Percentiles rank a stretch among this genome's conserved stretches.
These are phyloP conservation scores for Myathropa florea DNA, from an alignment of 2,888 invertebrate species.

Conservation along the genomic window DNA sequence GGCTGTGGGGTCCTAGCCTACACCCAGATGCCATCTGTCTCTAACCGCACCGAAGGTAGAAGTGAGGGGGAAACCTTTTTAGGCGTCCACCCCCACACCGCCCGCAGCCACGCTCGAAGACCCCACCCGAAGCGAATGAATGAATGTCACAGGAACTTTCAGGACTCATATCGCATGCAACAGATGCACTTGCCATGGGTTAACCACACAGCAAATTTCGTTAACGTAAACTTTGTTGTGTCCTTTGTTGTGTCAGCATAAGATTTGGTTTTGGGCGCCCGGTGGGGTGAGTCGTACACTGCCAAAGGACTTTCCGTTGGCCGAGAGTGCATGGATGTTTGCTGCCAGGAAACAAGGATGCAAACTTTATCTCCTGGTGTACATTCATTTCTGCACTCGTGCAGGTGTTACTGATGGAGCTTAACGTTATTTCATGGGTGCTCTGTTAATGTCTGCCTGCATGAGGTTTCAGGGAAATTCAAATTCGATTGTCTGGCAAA, in stretches of 20 bases:
- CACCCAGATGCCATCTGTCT: not conserved
- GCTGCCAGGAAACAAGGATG: conserved; percentile 40
- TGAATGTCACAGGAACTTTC: conserved; percentile 63
- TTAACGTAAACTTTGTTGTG: conserved; percentile 68
- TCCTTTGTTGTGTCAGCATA: conserved; percentile 64
- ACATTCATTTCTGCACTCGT: conserved; percentile 67
- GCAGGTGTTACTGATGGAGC: conserved; percentile 70
- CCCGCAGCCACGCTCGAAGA: conserved; percentile 21
- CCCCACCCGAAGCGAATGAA: no score
- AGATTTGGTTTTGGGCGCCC: conserved; percentile 41
- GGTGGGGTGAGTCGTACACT: conserved; percentile 49
- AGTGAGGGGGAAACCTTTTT: conserved; percentile 11
- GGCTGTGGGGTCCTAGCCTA: not conserved
- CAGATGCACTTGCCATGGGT: conserved; percentile 71
- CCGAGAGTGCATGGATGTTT: conserved; percentile 5
- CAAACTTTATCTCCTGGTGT: conserved; percentile 66
- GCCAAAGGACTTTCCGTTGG: conserved; percentile 42
- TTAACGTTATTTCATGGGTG: conserved; percentile 44
- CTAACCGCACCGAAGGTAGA: not conserved
- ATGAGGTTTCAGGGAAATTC: conserved; percentile 48
- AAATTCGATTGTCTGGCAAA: conserved; percentile 48
- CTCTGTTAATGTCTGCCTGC: conserved; percentile 6
- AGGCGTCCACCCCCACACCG: not conserved
- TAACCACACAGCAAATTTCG: conserved; percentile 70
- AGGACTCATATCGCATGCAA: conserved; percentile 69